Evolutionary conservation across 2,113 vertebrate genomes (phyloP).

Genomic region (Craseonycteris thonglongyai): DNA sequence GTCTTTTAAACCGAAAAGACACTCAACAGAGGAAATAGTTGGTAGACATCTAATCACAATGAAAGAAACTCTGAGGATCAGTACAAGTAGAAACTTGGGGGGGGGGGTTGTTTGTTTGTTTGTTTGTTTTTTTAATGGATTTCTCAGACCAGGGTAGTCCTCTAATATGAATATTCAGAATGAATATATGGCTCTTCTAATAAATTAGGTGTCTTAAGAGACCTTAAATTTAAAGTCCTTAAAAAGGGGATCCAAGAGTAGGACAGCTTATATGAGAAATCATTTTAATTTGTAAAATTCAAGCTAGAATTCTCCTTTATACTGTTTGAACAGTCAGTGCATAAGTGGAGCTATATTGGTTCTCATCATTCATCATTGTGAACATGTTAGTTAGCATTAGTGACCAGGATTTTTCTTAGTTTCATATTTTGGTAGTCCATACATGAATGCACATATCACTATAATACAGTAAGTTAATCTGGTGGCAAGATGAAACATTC

Average conservation of each 20-base stretch:
- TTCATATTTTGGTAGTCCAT: background rate
- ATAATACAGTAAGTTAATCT: background rate
- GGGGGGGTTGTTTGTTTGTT: no score
- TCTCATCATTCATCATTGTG: background rate
- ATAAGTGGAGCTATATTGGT: background rate
- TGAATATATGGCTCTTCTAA: background rate
- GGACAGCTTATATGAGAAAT: background rate
- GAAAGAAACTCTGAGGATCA: background rate
- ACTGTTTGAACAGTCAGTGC: background rate
- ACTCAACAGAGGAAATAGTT: background rate
- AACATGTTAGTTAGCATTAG: background rate
- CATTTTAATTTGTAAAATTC: background rate
- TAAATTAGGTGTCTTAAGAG: background rate
- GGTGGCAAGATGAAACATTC: background rate
- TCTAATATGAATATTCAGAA: background rate
- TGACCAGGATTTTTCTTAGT: background rate
- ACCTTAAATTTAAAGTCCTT: background rate
- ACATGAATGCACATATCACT: background rate
- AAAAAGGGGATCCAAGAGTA: background rate
- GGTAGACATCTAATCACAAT: background rate
- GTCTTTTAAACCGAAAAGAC: background rate
- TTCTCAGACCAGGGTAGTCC: background rate
- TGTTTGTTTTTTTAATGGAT: background rate
- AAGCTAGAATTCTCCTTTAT: background rate
- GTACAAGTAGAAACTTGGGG: background rate